A percentile compares a stretch with the other conserved stretches of the same genome.
phyloP scores from a whole-genome alignment of 1,140 invertebrate genomes.

The Drosophila hydei region DNA sequence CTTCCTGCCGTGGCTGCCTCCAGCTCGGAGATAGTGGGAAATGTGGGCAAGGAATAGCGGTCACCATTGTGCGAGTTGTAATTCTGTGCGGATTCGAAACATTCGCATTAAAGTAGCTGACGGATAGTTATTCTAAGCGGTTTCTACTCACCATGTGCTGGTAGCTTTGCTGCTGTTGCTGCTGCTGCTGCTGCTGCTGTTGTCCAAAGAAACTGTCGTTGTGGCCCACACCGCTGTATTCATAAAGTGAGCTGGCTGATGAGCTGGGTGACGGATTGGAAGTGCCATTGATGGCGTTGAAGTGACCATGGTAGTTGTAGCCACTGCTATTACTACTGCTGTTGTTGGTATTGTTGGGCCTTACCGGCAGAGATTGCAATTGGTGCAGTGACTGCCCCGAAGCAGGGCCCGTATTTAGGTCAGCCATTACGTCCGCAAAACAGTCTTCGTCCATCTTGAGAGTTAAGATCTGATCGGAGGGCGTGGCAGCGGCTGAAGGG shows the following conservation, averaged over 20 bases:
- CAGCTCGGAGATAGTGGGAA: slow-evolving; percentile 86
- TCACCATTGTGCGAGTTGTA: slow-evolving; percentile 82
- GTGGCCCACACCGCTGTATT: slow-evolving; percentile 57
- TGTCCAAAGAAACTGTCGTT: slow-evolving; percentile 55
- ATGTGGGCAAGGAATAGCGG: slow-evolving; percentile 87
- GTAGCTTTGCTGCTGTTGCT: slow-evolving; percentile 61
- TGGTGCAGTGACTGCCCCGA: slow-evolving; percentile 58
- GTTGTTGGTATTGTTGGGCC: slow-evolving; percentile 31
- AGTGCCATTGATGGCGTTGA: slow-evolving; percentile 70
- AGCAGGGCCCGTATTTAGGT: slow-evolving; percentile 45
- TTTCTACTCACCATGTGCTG: slow-evolving; percentile 71
- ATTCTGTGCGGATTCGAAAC: slow-evolving; percentile 35
- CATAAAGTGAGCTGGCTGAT: slow-evolving; percentile 73
- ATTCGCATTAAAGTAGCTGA: neutral
- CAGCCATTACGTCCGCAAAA: slow-evolving; percentile 86
- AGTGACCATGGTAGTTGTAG: slow-evolving; percentile 76
- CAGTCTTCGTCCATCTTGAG: slow-evolving; percentile 93
- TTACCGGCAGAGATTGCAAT: slow-evolving; percentile 47
- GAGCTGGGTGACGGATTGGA: slow-evolving; percentile 71
- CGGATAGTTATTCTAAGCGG: neutral
- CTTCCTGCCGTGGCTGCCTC: slow-evolving; percentile 85
- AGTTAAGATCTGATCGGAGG: slow-evolving; percentile 82
- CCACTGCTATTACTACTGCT: slow-evolving; percentile 53
- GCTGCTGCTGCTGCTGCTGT: slow-evolving; percentile 44
- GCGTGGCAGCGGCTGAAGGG: slow-evolving; percentile 47